Evolutionary conservation across 2,113 vertebrate species (phyloP), one percentile per base, ranked within the genome.

Genomic region (Bucco capensis): DNA sequence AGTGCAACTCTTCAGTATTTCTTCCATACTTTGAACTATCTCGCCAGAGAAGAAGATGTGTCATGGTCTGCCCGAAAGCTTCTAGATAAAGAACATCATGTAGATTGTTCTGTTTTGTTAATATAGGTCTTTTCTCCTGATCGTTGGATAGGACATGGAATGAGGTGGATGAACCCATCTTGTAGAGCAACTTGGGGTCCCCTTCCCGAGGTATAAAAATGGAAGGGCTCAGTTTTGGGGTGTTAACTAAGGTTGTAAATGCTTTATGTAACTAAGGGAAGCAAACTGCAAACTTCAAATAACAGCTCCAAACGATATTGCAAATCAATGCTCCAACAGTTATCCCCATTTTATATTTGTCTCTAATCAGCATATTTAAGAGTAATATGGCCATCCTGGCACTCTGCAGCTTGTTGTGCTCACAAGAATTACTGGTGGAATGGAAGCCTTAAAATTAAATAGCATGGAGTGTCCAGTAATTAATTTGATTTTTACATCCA

Each of bases 401-500:
- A 95, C 82, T 93, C 83, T 4, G 19, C 9, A 95, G 92, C 96
- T 98, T 94, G 95, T 97, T 97, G 95, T 97, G 90, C 84, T 96
- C 94, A 82, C 75, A 97, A 97, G 94, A 98, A 97, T 97, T 97
- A 97, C 72, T 95, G 91, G 95, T 88, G 96, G 94, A 96, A 96
- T 82, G 94, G 96, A 97, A 97, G 96, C 84, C 93, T 95, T 97
- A 97, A 98, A 98, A 97, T 96, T 97, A 98, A 97, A 91, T 91
- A 97, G 96, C 97, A 97, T 96, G 95, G 95, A 97, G 93, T 97
- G 96, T 97, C 97, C 96, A 97, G 95, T 97, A 97, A 97, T 97
- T 98, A 97, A 97, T 97, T 97, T 95, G 88, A 95, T 94, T 96
- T 95, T 97, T 88, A 97, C 93, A 94, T 87, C 83, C 96, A 86